These are phyloP conservation scores for Eupleurogrammus muticus DNA, from an alignment of 2,797 vertebrate genomes.

Conservation along the genomic window DNA sequence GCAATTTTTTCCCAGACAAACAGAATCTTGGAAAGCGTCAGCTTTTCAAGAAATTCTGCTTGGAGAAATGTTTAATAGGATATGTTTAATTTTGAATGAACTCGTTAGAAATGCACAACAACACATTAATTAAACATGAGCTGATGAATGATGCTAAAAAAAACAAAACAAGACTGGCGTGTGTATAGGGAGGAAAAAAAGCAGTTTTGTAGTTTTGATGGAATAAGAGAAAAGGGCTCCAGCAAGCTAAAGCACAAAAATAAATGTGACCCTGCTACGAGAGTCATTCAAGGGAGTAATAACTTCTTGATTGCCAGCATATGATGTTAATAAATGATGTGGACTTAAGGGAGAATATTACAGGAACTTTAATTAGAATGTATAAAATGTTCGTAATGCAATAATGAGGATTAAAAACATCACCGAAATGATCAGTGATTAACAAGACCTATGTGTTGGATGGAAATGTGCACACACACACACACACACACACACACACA, in stretches of 20 bases:
- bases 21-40: background rate
- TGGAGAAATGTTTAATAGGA: constrained; percentile 7
- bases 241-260: background rate
- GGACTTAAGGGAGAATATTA: constrained; percentile 73
- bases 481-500: constrained; percentile 10
- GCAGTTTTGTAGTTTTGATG: background rate
- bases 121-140: constrained; percentile 9
- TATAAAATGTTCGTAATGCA: constrained; percentile 24
- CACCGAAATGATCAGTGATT: constrained; percentile 33
- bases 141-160: background rate
- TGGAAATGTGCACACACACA: background rate
- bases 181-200: background rate
- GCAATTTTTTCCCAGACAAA: background rate
- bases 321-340: constrained; percentile 45
- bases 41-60: constrained; percentile 10
- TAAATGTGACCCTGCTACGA: background rate
- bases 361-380: constrained; percentile 37
- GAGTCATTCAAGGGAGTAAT: constrained; percentile 22
- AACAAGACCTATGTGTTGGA: constrained; percentile 21
- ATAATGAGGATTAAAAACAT: constrained; percentile 47
- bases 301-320: constrained; percentile 19
- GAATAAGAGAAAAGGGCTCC: background rate
- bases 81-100: constrained; percentile 18
- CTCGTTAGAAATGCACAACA: constrained; percentile 6
- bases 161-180: background rate